A percentile compares a stretch with the other conserved stretches of the same genome.
Conservation (phyloP, 2,113 vertebrate species). For the Callionymus lyra region DNA sequence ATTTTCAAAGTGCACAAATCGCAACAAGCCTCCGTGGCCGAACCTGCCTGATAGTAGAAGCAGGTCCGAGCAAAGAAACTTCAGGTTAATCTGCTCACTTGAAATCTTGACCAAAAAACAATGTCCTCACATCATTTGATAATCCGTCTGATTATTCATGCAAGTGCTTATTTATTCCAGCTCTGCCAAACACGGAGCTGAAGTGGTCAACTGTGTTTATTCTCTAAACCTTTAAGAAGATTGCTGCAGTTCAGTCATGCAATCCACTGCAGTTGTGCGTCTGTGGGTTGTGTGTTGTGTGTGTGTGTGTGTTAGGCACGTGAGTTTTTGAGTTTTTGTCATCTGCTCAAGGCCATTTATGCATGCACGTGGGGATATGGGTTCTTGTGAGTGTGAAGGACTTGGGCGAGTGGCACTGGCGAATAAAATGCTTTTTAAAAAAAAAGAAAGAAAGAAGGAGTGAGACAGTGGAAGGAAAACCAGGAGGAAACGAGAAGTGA, state of each 20-base stretch:
- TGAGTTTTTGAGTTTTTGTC: slow-evolving; percentile 39
- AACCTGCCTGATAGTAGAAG: too few species aligned
- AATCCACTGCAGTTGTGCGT: neutral
- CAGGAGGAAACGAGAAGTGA: slow-evolving; percentile 7
- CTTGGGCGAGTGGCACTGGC: slow-evolving; percentile 1
- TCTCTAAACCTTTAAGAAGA: slow-evolving; percentile 63
- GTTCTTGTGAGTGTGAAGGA: slow-evolving; percentile 7
- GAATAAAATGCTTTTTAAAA: slow-evolving; percentile 10
- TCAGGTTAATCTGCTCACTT: too few species aligned
- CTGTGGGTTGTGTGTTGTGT: slow-evolving; percentile 17
- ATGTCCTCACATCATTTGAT: too few species aligned
- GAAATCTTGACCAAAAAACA: too few species aligned
- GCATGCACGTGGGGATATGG: slow-evolving; percentile 33
- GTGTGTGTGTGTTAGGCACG: slow-evolving; percentile 24
- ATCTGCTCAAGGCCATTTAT: slow-evolving; percentile 34
- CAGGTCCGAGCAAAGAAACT: too few species aligned
- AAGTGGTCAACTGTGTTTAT: slow-evolving; percentile 52
- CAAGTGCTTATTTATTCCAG: slow-evolving; percentile 24
- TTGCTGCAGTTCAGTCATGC: slow-evolving; percentile 28
- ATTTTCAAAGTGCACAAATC: too few species aligned
- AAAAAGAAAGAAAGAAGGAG: neutral
- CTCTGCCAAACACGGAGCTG: slow-evolving; percentile 23
- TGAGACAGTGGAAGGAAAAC: neutral
- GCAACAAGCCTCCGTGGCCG: too few species aligned
- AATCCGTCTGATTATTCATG: too few species aligned